A percentile compares a stretch with the other conserved stretches of the same genome.
Conservation (phyloP, 2,888 invertebrate genomes). For the Spilarctia lutea region DNA sequence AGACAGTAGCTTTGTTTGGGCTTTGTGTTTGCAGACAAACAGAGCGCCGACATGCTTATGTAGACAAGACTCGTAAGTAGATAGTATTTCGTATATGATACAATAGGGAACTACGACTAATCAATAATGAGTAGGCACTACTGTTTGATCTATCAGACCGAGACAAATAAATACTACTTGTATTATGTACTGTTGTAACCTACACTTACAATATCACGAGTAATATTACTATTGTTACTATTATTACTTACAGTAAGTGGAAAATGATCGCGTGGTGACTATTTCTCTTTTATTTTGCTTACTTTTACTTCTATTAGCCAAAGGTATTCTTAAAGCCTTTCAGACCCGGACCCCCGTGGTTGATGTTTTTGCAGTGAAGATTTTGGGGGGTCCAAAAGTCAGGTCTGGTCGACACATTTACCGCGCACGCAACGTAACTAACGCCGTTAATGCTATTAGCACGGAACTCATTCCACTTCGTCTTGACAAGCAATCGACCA, state of each 20-base stretch:
- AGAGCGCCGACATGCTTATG: constrained; percentile 49
- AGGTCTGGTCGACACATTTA: too few species aligned
- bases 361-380: too few species aligned
- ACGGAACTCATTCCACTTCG: too few species aligned
- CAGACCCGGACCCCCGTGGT: too few species aligned
- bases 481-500: too few species aligned
- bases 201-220: not conserved
- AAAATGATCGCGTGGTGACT: not conserved
- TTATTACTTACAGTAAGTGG: too few species aligned
- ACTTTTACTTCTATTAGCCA: not conserved
- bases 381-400: too few species aligned
- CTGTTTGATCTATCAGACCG: constrained; percentile 1
- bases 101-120: constrained; percentile 21
- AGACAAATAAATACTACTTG: not conserved
- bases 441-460: too few species aligned
- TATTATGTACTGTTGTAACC: not conserved
- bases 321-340: too few species aligned
- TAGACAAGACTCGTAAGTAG: constrained; percentile 38
- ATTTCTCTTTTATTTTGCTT: not conserved
- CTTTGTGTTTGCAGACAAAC: constrained; percentile 59
- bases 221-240: too few species aligned
- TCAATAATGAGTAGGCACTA: constrained; percentile 21
- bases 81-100: constrained; percentile 29
- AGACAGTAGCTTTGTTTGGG: constrained; percentile 53
- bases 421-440: too few species aligned